These are phyloP conservation scores for Shinisaurus crocodilurus DNA, from an alignment of 2,113 vertebrate species.

Conservation along the genomic window DNA sequence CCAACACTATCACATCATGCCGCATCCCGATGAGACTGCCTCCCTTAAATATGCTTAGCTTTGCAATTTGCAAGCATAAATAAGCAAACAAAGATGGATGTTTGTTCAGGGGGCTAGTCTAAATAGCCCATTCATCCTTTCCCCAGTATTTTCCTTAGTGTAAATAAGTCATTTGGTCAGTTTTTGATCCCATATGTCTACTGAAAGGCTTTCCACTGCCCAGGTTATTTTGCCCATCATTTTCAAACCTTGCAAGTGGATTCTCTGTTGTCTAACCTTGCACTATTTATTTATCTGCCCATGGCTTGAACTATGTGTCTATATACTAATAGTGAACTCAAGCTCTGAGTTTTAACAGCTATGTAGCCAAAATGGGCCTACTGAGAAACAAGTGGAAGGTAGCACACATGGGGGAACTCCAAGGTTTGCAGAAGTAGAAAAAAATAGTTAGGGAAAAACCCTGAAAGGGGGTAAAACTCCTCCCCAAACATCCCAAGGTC, in stretches of 20 bases:
- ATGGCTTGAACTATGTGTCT: neutral
- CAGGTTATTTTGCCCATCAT: neutral
- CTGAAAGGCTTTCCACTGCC: neutral
- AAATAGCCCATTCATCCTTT: neutral
- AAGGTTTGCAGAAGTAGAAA: neutral
- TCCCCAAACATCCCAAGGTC: neutral
- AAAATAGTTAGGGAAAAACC: neutral
- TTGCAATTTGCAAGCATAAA: constrained; percentile 13
- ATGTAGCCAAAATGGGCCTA: neutral
- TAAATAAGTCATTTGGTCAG: neutral
- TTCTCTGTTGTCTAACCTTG: neutral
- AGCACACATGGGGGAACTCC: neutral
- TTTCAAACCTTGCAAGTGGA: neutral
- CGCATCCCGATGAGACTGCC: neutral
- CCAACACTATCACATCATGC: neutral
- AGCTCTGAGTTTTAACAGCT: neutral
- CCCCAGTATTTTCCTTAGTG: neutral
- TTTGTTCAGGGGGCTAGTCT: neutral
- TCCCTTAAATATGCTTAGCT: rapidly evolving
- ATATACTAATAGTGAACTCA: neutral
- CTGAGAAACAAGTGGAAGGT: neutral
- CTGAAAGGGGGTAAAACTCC: neutral
- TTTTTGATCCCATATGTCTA: neutral
- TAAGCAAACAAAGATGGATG: neutral
- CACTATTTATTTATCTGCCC: neutral